These are phyloP conservation scores for Solenopsis fugax DNA, from an alignment of 1,140 invertebrate species.

Conservation along the genomic window DNA sequence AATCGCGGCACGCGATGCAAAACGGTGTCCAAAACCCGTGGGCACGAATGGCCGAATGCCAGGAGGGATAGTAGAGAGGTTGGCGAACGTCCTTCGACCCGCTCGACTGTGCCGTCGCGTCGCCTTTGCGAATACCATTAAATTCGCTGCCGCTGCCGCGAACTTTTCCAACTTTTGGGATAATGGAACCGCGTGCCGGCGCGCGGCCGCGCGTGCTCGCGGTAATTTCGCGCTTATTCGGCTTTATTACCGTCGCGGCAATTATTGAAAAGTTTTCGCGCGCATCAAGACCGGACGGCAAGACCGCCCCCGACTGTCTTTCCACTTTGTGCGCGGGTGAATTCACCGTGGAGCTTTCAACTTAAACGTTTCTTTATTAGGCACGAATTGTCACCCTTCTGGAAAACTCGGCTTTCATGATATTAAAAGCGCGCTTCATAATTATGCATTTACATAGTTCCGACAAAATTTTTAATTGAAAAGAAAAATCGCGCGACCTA, in stretches of 20 bases:
- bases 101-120: slow-evolving; percentile 69
- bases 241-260: slow-evolving; percentile 81
- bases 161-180: slow-evolving; percentile 84
- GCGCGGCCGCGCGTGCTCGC: slow-evolving; percentile 71
- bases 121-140: slow-evolving; percentile 83
- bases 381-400: slow-evolving; percentile 25
- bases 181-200: slow-evolving; percentile 78
- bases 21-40: slow-evolving; percentile 26
- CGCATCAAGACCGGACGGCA: slow-evolving; percentile 55
- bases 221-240: slow-evolving; percentile 83
- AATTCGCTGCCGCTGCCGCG: slow-evolving; percentile 69
- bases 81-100: slow-evolving; percentile 84
- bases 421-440: slow-evolving; percentile 24
- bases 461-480: neutral
- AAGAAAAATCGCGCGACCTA: neutral
- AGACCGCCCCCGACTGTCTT: slow-evolving; percentile 68
- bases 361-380: slow-evolving; percentile 51
- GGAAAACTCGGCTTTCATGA: neutral
- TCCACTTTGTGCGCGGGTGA: slow-evolving; percentile 8
- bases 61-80: slow-evolving; percentile 45
- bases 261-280: slow-evolving; percentile 83
- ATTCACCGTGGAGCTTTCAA: slow-evolving; percentile 18
- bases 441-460: slow-evolving; percentile 15
- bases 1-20: slow-evolving; percentile 24
- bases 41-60: slow-evolving; percentile 28